phyloP scores from a whole-genome alignment of 1,140 invertebrate species.

The Ceratina calcarata region DNA sequence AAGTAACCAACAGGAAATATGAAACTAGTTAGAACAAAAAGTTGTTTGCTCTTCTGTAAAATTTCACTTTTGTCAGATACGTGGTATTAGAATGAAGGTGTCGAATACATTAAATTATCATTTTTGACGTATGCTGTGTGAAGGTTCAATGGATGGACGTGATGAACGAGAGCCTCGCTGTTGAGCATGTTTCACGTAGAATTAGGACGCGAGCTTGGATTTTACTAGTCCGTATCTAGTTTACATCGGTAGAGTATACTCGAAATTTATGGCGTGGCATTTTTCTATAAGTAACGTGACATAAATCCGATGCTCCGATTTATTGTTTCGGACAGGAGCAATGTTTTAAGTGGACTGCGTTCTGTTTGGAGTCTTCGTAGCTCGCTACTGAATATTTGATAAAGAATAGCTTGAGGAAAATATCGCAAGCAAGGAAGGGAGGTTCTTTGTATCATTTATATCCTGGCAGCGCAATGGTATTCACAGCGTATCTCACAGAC shows the following conservation, averaged over 20 bases:
- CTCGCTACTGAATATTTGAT: constrained; percentile 16
- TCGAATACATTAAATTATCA: too few relatives aligned
- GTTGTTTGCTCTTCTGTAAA: too few relatives aligned
- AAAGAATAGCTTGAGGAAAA: background rate
- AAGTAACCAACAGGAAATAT: too few relatives aligned
- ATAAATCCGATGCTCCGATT: background rate
- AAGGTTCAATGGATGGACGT: too few relatives aligned
- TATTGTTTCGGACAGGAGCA: background rate
- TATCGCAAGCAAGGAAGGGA: background rate
- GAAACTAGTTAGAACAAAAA: too few relatives aligned
- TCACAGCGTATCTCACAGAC: background rate
- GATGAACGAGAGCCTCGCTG: background rate
- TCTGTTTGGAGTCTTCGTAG: background rate
- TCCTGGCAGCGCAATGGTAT: background rate
- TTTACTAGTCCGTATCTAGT: background rate
- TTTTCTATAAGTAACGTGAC: background rate
- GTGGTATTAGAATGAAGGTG: too few relatives aligned
- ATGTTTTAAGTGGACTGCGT: background rate
- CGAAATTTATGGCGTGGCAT: background rate
- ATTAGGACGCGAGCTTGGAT: background rate
- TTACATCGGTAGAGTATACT: background rate
- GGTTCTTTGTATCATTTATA: constrained; percentile 16
- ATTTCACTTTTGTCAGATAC: too few relatives aligned
- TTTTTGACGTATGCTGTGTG: too few relatives aligned
- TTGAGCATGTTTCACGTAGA: background rate